phyloP scores from a whole-genome alignment of 2,797 vertebrate species.

The Florisuga fusca region DNA sequence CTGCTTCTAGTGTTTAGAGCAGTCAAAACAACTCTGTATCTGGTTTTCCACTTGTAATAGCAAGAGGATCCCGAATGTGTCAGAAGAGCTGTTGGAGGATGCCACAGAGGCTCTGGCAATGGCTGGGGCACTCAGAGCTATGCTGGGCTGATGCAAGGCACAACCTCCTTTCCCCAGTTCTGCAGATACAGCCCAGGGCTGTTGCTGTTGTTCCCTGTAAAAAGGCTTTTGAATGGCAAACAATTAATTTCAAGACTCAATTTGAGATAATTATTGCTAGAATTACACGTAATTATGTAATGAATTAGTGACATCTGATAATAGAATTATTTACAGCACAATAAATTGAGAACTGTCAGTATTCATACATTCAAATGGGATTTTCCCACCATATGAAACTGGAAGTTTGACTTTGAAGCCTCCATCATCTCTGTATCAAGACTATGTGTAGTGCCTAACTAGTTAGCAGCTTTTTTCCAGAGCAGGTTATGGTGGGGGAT shows the following conservation, averaged over 20 bases:
- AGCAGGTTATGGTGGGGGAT: neutral
- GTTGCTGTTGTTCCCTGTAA: neutral
- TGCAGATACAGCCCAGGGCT: neutral
- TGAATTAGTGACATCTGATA: neutral
- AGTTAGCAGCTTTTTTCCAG: neutral
- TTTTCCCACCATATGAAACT: neutral
- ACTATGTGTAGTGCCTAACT: neutral
- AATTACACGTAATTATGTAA: neutral
- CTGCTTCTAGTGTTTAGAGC: neutral
- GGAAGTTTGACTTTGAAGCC: neutral
- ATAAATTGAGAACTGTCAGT: neutral
- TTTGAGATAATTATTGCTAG: neutral
- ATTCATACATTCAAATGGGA: neutral
- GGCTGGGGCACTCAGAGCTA: neutral
- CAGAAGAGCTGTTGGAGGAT: neutral
- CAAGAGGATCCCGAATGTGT: neutral
- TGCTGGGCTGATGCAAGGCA: neutral
- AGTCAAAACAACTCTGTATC: neutral
- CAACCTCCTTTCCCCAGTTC: neutral
- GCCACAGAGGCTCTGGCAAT: neutral
- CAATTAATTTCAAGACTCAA: neutral
- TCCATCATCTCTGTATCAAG: neutral
- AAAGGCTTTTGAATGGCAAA: neutral
- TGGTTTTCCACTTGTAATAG: neutral
- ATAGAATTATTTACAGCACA: neutral